These are phyloP conservation scores for Perizoma flavofasciatum DNA, from an alignment of 2,888 invertebrate genomes.

Conservation along the genomic window DNA sequence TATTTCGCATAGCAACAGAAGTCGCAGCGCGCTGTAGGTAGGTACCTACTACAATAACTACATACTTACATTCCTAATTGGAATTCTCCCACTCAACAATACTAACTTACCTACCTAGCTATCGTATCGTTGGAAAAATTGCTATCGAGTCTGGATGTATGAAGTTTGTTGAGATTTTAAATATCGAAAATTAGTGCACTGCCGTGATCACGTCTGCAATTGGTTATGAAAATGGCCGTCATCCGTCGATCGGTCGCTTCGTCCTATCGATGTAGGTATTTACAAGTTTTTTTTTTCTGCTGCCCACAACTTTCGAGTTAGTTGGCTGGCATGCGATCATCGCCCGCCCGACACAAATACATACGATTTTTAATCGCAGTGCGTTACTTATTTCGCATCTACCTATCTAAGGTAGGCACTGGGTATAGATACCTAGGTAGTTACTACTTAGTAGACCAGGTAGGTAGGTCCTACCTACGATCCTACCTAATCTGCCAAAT, in stretches of 20 bases:
- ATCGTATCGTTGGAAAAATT: constrained; percentile 67
- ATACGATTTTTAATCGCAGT: constrained; percentile 37
- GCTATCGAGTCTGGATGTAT: constrained; percentile 26
- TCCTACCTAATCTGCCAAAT: too few species aligned
- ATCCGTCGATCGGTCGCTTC: constrained; percentile 6
- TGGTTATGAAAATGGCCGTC: constrained; percentile 56
- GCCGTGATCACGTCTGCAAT: constrained; percentile 46
- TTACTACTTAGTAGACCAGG: constrained; percentile 8
- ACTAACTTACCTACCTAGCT: neutral
- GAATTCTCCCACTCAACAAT: too few species aligned
- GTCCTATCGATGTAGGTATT: constrained; percentile 37
- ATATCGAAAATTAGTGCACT: constrained; percentile 50
- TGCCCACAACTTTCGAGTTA: constrained; percentile 45
- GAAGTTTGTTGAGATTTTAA: constrained; percentile 23
- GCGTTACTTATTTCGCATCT: constrained; percentile 33
- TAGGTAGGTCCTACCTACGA: too few species aligned
- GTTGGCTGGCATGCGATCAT: constrained; percentile 42
- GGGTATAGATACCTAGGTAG: constrained; percentile 8
- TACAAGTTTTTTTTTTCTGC: constrained; percentile 38
- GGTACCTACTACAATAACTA: constrained; percentile 65
- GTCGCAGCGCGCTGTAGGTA: constrained; percentile 57
- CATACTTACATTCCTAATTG: constrained; percentile 10
- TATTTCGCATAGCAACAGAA: constrained; percentile 67
- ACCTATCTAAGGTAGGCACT: constrained; percentile 1
- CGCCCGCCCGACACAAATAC: constrained; percentile 44